Conservation (phyloP, 2,888 invertebrate species). For the Resseliella maxima region DNA sequence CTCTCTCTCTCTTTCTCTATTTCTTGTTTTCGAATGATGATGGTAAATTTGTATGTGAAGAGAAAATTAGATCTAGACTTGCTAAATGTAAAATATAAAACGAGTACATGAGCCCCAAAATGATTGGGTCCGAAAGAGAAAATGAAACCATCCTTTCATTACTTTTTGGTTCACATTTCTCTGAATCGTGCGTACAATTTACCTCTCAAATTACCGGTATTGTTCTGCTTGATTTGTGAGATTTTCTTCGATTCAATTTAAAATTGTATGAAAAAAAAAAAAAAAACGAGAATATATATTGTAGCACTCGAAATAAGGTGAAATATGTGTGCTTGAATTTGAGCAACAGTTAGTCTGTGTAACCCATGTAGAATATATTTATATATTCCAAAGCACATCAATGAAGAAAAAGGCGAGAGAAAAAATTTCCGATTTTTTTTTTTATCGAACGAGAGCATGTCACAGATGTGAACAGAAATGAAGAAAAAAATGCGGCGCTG, state of each 20-base stretch:
- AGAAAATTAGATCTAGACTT: neutral
- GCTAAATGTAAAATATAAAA: neutral
- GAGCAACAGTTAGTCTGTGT: neutral
- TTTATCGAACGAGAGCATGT: neutral
- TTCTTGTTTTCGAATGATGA: no score
- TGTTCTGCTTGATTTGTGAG: conserved; percentile 15
- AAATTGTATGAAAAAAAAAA: neutral
- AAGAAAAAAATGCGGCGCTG: neutral
- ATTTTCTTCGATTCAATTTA: neutral
- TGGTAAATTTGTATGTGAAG: no score
- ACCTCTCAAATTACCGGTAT: neutral
- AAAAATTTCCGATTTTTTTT: no score
- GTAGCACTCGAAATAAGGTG: neutral
- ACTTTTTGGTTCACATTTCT: neutral
- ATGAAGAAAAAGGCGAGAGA: neutral
- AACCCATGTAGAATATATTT: neutral
- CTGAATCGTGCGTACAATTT: no score
- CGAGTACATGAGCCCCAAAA: neutral
- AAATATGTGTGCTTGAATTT: neutral
- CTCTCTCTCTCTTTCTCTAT: no score
- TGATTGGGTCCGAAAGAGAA: neutral
- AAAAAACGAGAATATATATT: neutral
- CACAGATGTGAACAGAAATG: neutral
- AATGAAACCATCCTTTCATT: neutral
- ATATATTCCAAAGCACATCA: neutral